Percentiles rank a stretch among this genome's conserved stretches.
These are phyloP conservation scores for Melanotaenia trifasciata DNA, from an alignment of 2,797 vertebrate species.

Conservation along the genomic window DNA sequence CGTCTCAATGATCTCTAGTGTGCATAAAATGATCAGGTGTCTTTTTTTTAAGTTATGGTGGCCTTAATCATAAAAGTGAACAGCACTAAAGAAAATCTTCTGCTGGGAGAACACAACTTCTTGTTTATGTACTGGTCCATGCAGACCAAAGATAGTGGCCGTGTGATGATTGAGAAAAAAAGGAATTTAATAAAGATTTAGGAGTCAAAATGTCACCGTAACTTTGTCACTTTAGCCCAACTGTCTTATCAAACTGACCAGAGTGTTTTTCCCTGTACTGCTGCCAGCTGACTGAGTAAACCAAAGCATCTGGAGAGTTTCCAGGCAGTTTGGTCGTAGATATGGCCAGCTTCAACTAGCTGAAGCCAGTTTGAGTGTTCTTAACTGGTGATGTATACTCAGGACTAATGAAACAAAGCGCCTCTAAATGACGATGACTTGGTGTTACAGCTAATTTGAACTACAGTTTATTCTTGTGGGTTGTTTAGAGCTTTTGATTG, in stretches of 20 bases:
- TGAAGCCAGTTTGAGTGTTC: conserved; percentile 51
- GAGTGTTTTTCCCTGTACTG: conserved; percentile 7
- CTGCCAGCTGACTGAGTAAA: conserved; percentile 30
- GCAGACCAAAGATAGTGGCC: not conserved
- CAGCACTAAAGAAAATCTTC: conserved; percentile 8
- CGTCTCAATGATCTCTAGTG: conserved; percentile 41
- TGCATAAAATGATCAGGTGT: conserved; percentile 54
- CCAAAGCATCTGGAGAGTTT: not conserved
- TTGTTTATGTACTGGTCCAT: conserved; percentile 3
- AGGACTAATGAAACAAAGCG: conserved; percentile 56
- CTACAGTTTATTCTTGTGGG: conserved; percentile 20
- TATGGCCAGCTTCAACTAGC: conserved; percentile 43
- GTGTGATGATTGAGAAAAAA: not conserved
- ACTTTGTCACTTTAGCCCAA: conserved; percentile 31
- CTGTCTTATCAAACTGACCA: conserved; percentile 25
- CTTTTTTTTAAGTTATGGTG: not conserved
- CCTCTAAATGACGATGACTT: conserved; percentile 41
- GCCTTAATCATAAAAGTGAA: not conserved
- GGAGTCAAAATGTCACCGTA: conserved; percentile 51
- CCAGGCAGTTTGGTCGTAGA: not conserved
- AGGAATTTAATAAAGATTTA: not conserved
- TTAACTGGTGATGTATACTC: conserved; percentile 57
- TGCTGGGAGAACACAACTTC: conserved; percentile 7
- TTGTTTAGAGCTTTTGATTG: not conserved
- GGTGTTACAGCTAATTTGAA: conserved; percentile 29